Percentiles rank a stretch among this genome's conserved stretches.
These are phyloP conservation scores for Jacana jacana DNA, from an alignment of 2,113 vertebrate genomes.

Conservation along the genomic window DNA sequence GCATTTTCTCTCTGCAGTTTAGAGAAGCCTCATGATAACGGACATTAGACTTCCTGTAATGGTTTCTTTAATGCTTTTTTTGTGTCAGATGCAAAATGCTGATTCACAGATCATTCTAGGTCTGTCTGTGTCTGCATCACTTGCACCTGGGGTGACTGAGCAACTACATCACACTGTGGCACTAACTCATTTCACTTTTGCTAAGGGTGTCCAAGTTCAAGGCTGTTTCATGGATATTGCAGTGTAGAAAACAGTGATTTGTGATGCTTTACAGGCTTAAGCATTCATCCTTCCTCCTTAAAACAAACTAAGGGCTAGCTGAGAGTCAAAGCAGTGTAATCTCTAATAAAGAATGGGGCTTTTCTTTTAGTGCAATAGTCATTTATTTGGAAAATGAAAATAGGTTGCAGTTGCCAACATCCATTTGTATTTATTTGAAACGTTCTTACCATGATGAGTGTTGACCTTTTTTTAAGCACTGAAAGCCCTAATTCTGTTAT, in stretches of 20 bases:
- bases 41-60: background rate
- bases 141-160: background rate
- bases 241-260: background rate
- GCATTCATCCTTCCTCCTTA: background rate
- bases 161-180: background rate
- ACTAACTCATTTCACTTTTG: background rate
- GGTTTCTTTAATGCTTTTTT: background rate
- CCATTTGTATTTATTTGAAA: background rate
- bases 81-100: background rate
- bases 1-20: background rate
- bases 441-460: background rate
- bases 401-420: background rate
- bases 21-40: background rate
- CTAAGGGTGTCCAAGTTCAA: background rate
- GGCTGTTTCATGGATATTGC: background rate
- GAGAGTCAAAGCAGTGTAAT: background rate
- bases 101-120: background rate
- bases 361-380: background rate
- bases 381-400: background rate
- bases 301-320: background rate
- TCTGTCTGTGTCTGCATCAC: background rate
- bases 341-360: background rate
- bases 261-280: background rate
- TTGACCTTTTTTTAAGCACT: constrained; percentile 6
- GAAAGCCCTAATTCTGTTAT: background rate